Evolutionary conservation across 2,797 vertebrate species (phyloP).

Genomic region (Ctenopoma kingsleyae): DNA sequence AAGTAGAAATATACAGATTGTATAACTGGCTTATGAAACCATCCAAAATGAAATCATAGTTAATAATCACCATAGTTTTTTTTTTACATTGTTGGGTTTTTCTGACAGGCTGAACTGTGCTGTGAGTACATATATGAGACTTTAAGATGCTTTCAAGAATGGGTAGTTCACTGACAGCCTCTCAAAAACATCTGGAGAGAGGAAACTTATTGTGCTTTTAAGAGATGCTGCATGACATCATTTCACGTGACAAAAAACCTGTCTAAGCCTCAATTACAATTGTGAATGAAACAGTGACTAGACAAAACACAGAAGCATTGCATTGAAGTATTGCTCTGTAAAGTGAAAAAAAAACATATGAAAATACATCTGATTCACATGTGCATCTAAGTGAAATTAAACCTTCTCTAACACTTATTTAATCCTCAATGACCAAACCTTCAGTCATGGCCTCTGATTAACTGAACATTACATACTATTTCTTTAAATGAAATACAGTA

Average conservation of each 20-base stretch:
- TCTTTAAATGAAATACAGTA: slow-evolving; percentile 22
- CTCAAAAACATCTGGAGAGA: slow-evolving; percentile 34
- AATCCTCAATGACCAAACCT: not conserved
- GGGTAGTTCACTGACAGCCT: slow-evolving; percentile 25
- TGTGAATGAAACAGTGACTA: not conserved
- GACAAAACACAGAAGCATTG: not conserved
- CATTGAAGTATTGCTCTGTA: not conserved
- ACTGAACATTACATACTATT: not conserved
- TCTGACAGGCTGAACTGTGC: not conserved
- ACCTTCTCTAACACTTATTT: not conserved
- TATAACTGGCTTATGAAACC: not conserved
- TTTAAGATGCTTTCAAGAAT: slow-evolving; percentile 27
- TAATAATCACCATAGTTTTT: not conserved
- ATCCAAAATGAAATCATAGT: too few relatives aligned
- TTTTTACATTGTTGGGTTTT: not conserved
- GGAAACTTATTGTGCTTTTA: slow-evolving; percentile 44
- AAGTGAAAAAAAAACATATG: slow-evolving; percentile 14
- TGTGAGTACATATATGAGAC: not conserved
- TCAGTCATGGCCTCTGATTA: not conserved
- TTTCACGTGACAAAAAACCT: slow-evolving; percentile 56
- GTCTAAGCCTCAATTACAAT: slow-evolving; percentile 2
- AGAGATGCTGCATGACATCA: slow-evolving; percentile 60
- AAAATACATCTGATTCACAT: slow-evolving; percentile 1
- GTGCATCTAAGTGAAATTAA: slow-evolving; percentile 15
- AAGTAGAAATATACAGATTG: not conserved